Base-by-base conservation (phyloP, 2,797 vertebrate genomes). In the Lepus townsendii region DNA sequence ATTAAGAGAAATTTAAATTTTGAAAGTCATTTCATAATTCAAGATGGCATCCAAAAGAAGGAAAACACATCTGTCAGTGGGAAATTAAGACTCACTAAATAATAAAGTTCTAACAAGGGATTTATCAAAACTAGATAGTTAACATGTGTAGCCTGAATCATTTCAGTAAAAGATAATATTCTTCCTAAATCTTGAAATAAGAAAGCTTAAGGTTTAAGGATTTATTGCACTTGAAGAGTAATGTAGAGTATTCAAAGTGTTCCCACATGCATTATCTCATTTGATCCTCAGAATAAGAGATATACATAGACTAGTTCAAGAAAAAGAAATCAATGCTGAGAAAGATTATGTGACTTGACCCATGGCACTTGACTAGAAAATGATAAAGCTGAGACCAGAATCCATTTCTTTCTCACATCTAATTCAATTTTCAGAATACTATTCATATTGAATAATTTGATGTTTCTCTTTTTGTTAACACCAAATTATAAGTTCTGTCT, bases 191-290 rank as follows among this genome's bases (percentile, higher is more conserved):
- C 60, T 89, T 78, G 75, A 16, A 93, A 94, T 75, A 82, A 85
- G 90, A 91, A 87, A 62, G 24, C 68, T 38, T 71, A 78, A 50
- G 82, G 80, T 68, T 47, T 88, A 88, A 88, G 72, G 12, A 93
- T 92, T 87, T 92, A 35, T 83, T 86, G 22, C 12, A 65, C 82
- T 83, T 93, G 38, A 87, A 86, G 17, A 82, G 17, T 60, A 83
- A 77, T n/a, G 3, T 63, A 62, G 42, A 66, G 8, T 90, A 84
- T 52, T 90, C 65, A 87, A 91, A 54, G 24, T 71, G 14, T n/a
- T 83, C 35, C 69, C 65, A 80, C 0, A 42, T 62, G 63, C 19
- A 71, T 80, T 80, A 71, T 84, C 62, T 76, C 68, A 80, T 82
- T 69, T 83, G 30, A 79, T 75, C 32, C 66, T 86, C 32, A 83